phyloP scores from a whole-genome alignment of 1,140 invertebrate species.

The Papilio machaon region DNA sequence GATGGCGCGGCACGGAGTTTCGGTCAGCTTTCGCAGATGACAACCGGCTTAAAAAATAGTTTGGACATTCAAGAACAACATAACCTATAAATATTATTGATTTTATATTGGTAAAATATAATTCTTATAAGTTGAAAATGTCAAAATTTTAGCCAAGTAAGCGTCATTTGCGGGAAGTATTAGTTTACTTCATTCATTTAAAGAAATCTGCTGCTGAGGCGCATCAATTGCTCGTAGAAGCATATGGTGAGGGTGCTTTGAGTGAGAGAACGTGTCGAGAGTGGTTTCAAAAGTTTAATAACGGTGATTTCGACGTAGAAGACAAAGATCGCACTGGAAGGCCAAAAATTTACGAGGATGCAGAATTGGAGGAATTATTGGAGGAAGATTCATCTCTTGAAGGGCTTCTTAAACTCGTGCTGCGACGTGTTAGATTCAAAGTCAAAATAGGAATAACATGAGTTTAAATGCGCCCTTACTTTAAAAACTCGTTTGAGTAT shows the following conservation, averaged over 20 bases:
- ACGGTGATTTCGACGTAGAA: conserved; percentile 41
- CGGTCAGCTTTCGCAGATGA: too few species aligned
- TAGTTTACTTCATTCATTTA: conserved; percentile 33
- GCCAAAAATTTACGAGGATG: conserved; percentile 38
- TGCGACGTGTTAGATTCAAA: too few species aligned
- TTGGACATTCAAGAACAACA: conserved; percentile 30
- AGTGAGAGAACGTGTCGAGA: conserved; percentile 36
- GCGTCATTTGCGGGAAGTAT: conserved; percentile 22
- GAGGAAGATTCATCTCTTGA: conserved; percentile 41
- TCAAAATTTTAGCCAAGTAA: conserved; percentile 34
- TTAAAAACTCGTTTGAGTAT: too few species aligned
- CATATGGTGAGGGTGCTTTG: not conserved
- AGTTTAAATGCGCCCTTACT: too few species aligned
- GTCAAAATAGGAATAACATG: too few species aligned
- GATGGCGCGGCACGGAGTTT: too few species aligned
- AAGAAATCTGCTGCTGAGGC: conserved; percentile 39
- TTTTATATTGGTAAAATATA: conserved; percentile 37
- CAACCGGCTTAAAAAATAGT: conserved; percentile 32
- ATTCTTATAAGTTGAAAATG: conserved; percentile 31
- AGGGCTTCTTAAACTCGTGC: too few species aligned
- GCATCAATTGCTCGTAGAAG: conserved; percentile 36
- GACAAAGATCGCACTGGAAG: conserved; percentile 38
- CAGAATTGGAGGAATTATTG: conserved; percentile 37
- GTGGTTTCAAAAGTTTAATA: conserved; percentile 41
- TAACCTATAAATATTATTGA: conserved; percentile 36